Base-by-base conservation (phyloP, 2,888 invertebrate genomes). In the Stramonita haemastoma region DNA sequence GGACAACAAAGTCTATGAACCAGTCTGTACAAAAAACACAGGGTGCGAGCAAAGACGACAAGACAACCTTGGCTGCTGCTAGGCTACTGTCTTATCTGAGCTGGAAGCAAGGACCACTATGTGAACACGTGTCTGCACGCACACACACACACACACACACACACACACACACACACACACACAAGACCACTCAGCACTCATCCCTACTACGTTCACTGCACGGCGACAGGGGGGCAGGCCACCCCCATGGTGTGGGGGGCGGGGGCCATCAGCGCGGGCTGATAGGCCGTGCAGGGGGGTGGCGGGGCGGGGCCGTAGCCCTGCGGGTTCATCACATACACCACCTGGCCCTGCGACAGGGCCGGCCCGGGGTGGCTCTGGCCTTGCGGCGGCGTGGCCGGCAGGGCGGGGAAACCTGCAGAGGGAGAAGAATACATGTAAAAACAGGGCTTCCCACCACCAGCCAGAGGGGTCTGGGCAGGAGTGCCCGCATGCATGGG, bases 381-480 rank as follows among this genome's bases (percentile, higher is more conserved):
- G 26, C 87, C 87, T 73, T 90, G 90, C 22, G 90, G 77, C 32
- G 90, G 89, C 15, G 89, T 89, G 87, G 90, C 85, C 17, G 91
- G 91, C 46, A 90, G 66, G 87, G 91, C 73, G 77, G 91, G 81
- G 73, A 87, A 91, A 91, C 92, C 92, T 92, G 92, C 79, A 77
- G 92, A 91, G 90, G 91, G 89, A 92, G 92, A 92, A 57, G 90
- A 90, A 90, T 91, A 92, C 79, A 92, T 79, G 90, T 92, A 92
- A 90, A 90, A 92, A 90, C 91, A 91, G n/a, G 90, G 90, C 86
- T 90, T 91, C 83, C 89, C 90, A 89, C 91, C 90, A 90, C 86
- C 86, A 86, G 86, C 81, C 13, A 88, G 57, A 19, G 85, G 17
- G 60, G 87, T 36, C 34, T 90, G 91, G n/a, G 87, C 56, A 2